These are phyloP conservation scores for Coenonympha arcania DNA, from an alignment of 2,888 invertebrate species.

Conservation along the genomic window DNA sequence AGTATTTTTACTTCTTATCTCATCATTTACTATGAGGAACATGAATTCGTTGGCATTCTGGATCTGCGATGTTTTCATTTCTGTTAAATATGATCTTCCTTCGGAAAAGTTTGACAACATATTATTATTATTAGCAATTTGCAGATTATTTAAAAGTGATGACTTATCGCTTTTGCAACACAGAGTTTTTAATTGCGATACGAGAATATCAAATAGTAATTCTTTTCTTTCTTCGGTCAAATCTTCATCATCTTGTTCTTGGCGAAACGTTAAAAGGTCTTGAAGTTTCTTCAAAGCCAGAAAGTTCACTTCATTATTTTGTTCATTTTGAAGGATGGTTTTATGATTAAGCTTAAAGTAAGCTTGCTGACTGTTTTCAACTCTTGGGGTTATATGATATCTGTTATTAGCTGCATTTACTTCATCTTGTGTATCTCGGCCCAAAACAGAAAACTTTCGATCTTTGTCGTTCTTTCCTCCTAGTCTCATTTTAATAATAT, in stretches of 20 bases:
- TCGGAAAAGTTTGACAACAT: conserved; percentile 21
- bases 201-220: conserved; percentile 58
- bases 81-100: conserved; percentile 10
- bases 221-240: conserved; percentile 47
- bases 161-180: conserved; percentile 50
- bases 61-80: conserved; percentile 1
- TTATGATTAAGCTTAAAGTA: conserved; percentile 52
- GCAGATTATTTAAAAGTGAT: conserved; percentile 26
- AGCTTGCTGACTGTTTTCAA: conserved; percentile 33
- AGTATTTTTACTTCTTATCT: conserved; percentile 50
- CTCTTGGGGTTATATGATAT: conserved; percentile 29
- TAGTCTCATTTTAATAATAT: conserved; percentile 42
- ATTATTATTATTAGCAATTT: conserved; percentile 34
- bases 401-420: conserved; percentile 21
- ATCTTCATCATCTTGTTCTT: conserved; percentile 34
- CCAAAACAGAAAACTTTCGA: conserved; percentile 1
- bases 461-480: conserved; percentile 11
- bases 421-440: conserved; percentile 11
- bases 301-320: conserved; percentile 43
- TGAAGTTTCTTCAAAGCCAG: conserved; percentile 50
- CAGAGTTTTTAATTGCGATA: conserved; percentile 54
- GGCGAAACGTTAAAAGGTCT: conserved; percentile 46
- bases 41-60: conserved; percentile 45
- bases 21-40: conserved; percentile 63
- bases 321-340: conserved; percentile 41